Base-by-base conservation (phyloP, 2,113 vertebrate genomes). In the Cheilinus undulatus region DNA sequence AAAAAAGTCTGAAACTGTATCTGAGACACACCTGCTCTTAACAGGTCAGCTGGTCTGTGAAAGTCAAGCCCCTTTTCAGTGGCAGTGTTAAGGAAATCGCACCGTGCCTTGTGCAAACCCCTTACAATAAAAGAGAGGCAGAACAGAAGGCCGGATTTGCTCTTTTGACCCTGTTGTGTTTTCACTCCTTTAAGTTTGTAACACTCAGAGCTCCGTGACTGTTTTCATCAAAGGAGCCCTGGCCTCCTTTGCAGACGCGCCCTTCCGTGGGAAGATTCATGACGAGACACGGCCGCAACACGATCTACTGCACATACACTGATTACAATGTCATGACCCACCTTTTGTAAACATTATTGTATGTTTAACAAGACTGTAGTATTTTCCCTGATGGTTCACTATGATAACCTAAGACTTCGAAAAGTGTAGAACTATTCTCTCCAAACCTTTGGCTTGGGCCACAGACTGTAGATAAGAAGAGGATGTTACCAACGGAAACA, bases 1-100 rank as follows among this genome's bases (percentile, higher is more conserved):
- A n/a, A 48, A n/a, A 36, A 38, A 72, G 78, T 64, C 57, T 89
- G 94, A 89, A 93, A 95, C 91, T 72, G 68, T 90, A 95, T 91
- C 91, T 86, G 76, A 78, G 88, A 77, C 90, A 93, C 94, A 90
- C 94, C 94, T 94, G 91, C 87, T 92, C 82, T 85, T 87, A 88
- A 73, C 75, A 80, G 89, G 87, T 90, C 86, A 87, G 85, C 67
- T 81, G 78, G 68, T 73, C 80, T 86, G 86, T 92, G 91, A 89
- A 90, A 93, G 90, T 84, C 83, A 53, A 87, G 66, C 71, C 78
- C 84, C 91, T 81, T 91, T 93, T 93, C 91, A 92, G 32, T 53
- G 75, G 63, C 70, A 27, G 51, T 50, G 77, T 91, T 68, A 46
- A 82, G 90, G 87, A 87, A 83, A 85, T 86, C 70, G 80, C 78